Percentiles rank a stretch among this genome's conserved stretches.
These are phyloP conservation scores for Lanius collurio DNA, from an alignment of 2,113 vertebrate species.

Conservation along the genomic window DNA sequence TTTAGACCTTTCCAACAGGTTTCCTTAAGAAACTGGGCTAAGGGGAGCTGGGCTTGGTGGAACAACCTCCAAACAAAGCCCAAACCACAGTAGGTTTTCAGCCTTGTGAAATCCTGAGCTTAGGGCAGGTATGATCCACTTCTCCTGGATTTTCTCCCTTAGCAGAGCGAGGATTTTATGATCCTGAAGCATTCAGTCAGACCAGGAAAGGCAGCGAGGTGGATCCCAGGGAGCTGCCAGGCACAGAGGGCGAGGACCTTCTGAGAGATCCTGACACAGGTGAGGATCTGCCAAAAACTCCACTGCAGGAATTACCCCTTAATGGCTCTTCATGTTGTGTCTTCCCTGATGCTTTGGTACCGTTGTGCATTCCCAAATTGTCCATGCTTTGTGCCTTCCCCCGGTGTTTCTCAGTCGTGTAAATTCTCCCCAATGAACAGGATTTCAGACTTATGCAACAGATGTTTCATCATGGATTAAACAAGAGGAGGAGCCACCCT, in stretches of 20 bases:
- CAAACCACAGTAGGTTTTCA: neutral
- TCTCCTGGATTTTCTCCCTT: neutral
- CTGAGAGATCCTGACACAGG: conserved; percentile 44
- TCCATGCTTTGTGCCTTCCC: neutral
- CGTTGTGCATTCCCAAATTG: neutral
- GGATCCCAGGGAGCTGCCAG: conserved; percentile 50
- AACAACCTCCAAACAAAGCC: neutral
- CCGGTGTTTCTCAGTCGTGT: neutral
- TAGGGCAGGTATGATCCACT: rapidly evolving
- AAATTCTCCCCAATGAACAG: neutral
- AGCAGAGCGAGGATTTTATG: conserved; percentile 27
- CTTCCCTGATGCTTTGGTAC: neutral
- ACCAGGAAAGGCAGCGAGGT: neutral
- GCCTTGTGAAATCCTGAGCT: neutral
- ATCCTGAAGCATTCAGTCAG: conserved; percentile 54
- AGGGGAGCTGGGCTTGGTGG: neutral
- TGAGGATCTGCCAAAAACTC: neutral
- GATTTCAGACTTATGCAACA: conserved; percentile 48
- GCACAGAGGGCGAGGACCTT: neutral
- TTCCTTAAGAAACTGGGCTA: neutral
- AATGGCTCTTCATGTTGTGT: rapidly evolving
- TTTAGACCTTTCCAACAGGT: neutral
- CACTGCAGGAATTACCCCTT: neutral
- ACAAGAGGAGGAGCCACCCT: conserved; percentile 67
- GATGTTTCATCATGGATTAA: conserved; percentile 69